These are phyloP conservation scores for Valencia hispanica DNA, from an alignment of 2,797 vertebrate genomes.

Conservation along the genomic window DNA sequence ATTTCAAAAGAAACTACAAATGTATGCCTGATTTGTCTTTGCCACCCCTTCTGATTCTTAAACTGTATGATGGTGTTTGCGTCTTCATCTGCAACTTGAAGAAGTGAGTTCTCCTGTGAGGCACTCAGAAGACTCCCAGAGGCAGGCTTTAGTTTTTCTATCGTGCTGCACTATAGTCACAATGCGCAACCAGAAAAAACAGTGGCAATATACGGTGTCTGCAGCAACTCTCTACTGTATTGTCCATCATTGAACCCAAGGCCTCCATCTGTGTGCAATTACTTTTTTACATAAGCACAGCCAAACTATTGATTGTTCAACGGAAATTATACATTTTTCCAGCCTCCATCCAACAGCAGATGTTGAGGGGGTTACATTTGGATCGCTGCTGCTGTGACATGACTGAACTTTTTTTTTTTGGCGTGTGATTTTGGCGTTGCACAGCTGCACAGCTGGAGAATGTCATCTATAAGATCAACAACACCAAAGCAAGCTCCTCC, in stretches of 20 bases:
- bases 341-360: slow-evolving; percentile 14
- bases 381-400: slow-evolving; percentile 14
- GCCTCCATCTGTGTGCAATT: slow-evolving; percentile 27
- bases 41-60: not conserved
- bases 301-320: slow-evolving; percentile 55
- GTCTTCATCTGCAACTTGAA: slow-evolving; percentile 24
- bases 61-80: not conserved
- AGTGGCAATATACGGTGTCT: slow-evolving; percentile 36
- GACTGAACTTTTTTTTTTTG: not conserved
- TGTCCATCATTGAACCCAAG: slow-evolving; percentile 34
- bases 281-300: slow-evolving; percentile 53
- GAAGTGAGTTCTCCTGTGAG: slow-evolving; percentile 19
- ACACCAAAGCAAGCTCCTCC: slow-evolving; percentile 1
- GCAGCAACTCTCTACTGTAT: slow-evolving; percentile 22
- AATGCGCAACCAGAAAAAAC: slow-evolving; percentile 21
- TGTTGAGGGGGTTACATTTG: not conserved
- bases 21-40: not conserved
- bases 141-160: slow-evolving; percentile 7
- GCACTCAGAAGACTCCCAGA: slow-evolving; percentile 22
- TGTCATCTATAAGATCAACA: slow-evolving; percentile 9
- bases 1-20: slow-evolving; percentile 29
- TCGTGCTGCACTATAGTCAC: not conserved
- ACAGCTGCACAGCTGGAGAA: not conserved
- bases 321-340: slow-evolving; percentile 49
- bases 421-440: slow-evolving; percentile 19